Base-by-base conservation (phyloP, 2,888 invertebrate genomes). In the Coleophora deauratella region DNA sequence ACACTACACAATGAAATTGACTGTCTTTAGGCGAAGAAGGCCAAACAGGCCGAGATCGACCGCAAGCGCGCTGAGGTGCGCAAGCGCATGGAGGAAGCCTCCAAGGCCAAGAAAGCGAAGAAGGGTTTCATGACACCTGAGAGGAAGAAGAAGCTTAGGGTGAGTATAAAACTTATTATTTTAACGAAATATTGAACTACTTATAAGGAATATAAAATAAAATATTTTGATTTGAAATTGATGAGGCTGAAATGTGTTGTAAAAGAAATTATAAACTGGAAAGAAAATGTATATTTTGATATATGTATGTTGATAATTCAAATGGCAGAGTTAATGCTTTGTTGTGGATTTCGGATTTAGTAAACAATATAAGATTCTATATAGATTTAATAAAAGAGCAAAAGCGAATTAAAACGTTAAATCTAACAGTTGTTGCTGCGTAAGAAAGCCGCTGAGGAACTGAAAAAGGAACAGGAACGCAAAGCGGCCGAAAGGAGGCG, bases 111-210 rank as follows among this genome's bases (percentile, higher is more conserved):
- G 89, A 98, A 97, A 89, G 97, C 96, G 80, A 99, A 99, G 94
- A 99, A 98, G 89, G 99, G 99, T 91, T 98, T 99, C 93, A 98
- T 98, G 96, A 98, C 99, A 72, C 98, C 98, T 51, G 98, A 99
- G 88, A 97, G 99, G 88, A 99, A 99, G 95, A 99, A 98, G 95
- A 98, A 98, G 87, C 96, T 99, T 76, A 94, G 98, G 91, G 98
- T 98, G 76, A 89, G 93, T 89, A 30, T 27, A 28, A 2, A 7
- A 21, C n/a, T 38, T 2, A 30, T 27, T 30, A 37, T 12, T 21
- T 21, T 1, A 13, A 35, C n/a, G 14, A 35, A 35, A 34, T 14
- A 35, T 10, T 9, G 15, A 9, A 35, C 3, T 4, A 21, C 21
- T 21, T 21, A 21, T 21, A 3, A 4, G 21, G 6, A 21, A 21